Conservation (phyloP, 1,140 invertebrate genomes). For the Hycleus phaleratus region DNA sequence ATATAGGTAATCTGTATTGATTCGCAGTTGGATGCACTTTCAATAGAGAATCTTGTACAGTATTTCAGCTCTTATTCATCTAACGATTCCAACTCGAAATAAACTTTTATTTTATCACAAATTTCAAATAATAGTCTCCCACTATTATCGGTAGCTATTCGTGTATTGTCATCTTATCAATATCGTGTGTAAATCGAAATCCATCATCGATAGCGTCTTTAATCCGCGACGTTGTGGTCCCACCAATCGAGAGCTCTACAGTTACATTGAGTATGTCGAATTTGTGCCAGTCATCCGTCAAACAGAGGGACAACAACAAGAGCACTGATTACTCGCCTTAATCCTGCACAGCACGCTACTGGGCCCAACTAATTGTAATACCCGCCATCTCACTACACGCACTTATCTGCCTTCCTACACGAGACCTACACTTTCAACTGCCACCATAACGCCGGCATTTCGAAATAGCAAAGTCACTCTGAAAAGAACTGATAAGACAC, state of each 20-base stretch:
- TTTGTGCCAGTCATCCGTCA: slow-evolving; percentile 22
- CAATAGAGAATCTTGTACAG: background rate
- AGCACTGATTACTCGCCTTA: slow-evolving; percentile 33
- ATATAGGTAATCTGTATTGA: slow-evolving; percentile 29
- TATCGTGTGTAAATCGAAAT: too few relatives aligned
- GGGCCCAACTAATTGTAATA: slow-evolving; percentile 36
- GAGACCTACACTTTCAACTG: slow-evolving; percentile 5
- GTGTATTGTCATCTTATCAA: too few relatives aligned
- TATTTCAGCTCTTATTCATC: background rate
- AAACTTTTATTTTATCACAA: too few relatives aligned
- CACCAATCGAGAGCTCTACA: too few relatives aligned
- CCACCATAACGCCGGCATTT: slow-evolving; percentile 18
- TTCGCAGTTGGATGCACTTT: slow-evolving; percentile 11
- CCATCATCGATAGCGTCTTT: too few relatives aligned
- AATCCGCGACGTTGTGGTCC: too few relatives aligned
- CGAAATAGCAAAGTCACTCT: slow-evolving; percentile 6
- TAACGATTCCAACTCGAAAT: too few relatives aligned
- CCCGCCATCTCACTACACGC: slow-evolving; percentile 15
- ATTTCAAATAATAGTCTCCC: too few relatives aligned
- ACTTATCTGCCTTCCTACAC: slow-evolving; percentile 8
- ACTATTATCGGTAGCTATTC: too few relatives aligned
- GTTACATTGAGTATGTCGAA: background rate
- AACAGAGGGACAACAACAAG: slow-evolving; percentile 21
- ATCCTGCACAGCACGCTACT: slow-evolving; percentile 36
- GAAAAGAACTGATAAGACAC: slow-evolving; percentile 21